These are phyloP conservation scores for Heliconius congener DNA, from an alignment of 1,140 invertebrate genomes.

Conservation along the genomic window DNA sequence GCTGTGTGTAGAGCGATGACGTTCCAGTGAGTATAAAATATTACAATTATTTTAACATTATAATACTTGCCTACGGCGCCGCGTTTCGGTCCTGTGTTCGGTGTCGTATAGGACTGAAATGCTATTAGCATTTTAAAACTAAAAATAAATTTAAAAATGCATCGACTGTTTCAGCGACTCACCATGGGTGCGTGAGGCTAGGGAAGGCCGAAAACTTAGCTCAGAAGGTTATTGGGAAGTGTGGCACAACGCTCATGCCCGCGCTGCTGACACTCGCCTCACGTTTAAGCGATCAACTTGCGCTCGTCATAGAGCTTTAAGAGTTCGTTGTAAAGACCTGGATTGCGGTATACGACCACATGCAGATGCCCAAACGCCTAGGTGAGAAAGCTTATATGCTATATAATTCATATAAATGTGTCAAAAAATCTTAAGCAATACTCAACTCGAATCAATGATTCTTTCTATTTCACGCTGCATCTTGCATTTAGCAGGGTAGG, in stretches of 20 bases:
- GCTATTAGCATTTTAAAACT: neutral
- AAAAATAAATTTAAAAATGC: neutral
- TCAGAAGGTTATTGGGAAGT: constrained; percentile 76
- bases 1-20: constrained; percentile 90
- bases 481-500: no score
- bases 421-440: neutral
- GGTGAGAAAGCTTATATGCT: constrained; percentile 74
- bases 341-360: constrained; percentile 89
- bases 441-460: neutral
- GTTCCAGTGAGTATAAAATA: constrained; percentile 83
- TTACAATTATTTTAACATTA: neutral
- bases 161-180: constrained; percentile 53
- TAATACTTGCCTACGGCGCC: neutral
- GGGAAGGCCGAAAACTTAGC: constrained; percentile 64
- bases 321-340: constrained; percentile 86
- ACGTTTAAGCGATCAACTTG: constrained; percentile 86
- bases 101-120: neutral
- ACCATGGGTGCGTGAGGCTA: constrained; percentile 64
- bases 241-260: constrained; percentile 69
- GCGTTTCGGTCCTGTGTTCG: no score
- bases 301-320: constrained; percentile 83
- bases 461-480: no score
- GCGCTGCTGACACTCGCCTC: constrained; percentile 81
- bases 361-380: constrained; percentile 83
- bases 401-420: neutral